Evolutionary conservation across 2,797 vertebrate genomes (phyloP), one percentile per base, ranked within the genome.

Genomic region (Acrossocheilus fasciatus): DNA sequence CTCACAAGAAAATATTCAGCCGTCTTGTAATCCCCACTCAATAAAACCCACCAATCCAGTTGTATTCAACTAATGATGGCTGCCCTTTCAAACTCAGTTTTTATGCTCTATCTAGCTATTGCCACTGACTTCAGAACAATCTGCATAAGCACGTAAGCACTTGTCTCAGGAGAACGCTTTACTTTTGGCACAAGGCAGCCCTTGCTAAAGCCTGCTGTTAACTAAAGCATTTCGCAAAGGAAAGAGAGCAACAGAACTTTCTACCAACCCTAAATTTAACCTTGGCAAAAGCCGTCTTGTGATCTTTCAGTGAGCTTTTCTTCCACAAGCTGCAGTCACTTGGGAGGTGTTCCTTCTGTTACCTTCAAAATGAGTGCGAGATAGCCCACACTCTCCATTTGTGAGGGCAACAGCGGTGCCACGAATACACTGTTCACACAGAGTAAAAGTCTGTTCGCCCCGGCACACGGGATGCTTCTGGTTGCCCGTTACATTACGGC

Each of bases 91-190:
- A 92, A 92, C 91, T 89, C 84, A 78, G 20, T 36, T 69, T 82
- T 87, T 82, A 83, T 92, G 91, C 92, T 89, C 92, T 86, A 73
- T 90, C 92, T 89, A 89, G 92, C 82, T 83, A 85, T 87, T 89
- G 81, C 73, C 91, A 95, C 94, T 95, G 93, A 96, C 95, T 93
- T 91, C 85, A 82, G 30, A 90, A 93, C 91, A 70, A 90, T 88
- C 83, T 92, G 87, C 89, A 89, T 91, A 91, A 90, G 89, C 87
- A 90, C 90, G 89, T 91, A 91, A 90, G 89, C 88, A 90, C 91
- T 89, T 86, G 93, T 94, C 91, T 82, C 72, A 0, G 77, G 76
- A 91, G 85, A 89, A 89, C 17, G 47, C 76, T 88, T 86, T 84
- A 81, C 81, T 91, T 89, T 88, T 89, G 73, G 77, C 18, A 1